phyloP scores from a whole-genome alignment of 2,797 vertebrate genomes.

The Chanos chanos region DNA sequence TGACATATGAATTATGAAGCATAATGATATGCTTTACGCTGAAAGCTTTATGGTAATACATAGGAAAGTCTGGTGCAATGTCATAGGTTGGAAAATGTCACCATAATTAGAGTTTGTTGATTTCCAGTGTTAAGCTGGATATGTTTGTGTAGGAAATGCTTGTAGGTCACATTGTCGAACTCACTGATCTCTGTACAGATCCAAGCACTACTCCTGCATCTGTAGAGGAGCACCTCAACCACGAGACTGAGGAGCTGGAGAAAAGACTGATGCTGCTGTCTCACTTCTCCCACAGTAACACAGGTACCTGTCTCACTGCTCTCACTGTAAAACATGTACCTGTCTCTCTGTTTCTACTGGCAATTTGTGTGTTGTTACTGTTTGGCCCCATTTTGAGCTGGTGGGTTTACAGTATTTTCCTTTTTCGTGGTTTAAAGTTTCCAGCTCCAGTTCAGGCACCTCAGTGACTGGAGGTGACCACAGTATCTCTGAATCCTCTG shows the following conservation, averaged over 20 bases:
- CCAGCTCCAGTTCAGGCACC: constrained; percentile 53
- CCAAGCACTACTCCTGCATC: constrained; percentile 63
- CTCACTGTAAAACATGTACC: neutral
- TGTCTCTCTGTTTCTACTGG: neutral
- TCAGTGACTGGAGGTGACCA: constrained; percentile 76
- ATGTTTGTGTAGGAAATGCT: constrained; percentile 35
- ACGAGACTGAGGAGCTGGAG: constrained; percentile 87
- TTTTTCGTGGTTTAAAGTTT: constrained; percentile 48
- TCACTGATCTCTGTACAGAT: constrained; percentile 60
- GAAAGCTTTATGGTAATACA: too few relatives aligned
- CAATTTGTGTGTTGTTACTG: neutral
- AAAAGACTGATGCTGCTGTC: constrained; percentile 88
- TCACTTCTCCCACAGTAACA: constrained; percentile 71
- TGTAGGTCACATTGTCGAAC: neutral
- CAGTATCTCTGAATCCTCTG: constrained; percentile 87
- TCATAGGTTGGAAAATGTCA: too few relatives aligned
- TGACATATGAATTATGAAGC: too few relatives aligned
- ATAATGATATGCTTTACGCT: too few relatives aligned
- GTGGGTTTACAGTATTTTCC: neutral
- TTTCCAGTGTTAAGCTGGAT: too few relatives aligned
- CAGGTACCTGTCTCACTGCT: constrained; percentile 68
- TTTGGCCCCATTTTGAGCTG: neutral
- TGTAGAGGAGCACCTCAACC: constrained; percentile 79
- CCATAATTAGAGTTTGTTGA: too few relatives aligned
- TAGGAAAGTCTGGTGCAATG: too few relatives aligned